phyloP scores from a whole-genome alignment of 2,888 invertebrate species.

The Ophioninae sp. region DNA sequence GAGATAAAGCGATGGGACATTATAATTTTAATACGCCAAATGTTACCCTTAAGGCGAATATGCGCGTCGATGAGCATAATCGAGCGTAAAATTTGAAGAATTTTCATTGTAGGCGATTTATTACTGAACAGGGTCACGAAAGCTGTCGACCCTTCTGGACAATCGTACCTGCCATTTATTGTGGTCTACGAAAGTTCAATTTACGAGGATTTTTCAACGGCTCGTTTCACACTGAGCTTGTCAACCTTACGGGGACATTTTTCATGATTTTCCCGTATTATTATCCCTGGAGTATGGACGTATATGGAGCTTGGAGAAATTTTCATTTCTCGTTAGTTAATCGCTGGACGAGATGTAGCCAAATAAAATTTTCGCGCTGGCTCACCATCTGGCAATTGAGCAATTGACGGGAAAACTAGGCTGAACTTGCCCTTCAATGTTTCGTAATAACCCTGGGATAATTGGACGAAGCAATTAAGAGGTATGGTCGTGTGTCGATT shows the following conservation, averaged over 20 bases:
- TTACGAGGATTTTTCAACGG: conserved; percentile 61
- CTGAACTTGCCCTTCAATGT: background rate
- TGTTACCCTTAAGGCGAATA: conserved; percentile 66
- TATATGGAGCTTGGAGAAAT: background rate
- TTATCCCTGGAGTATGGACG: background rate
- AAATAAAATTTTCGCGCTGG: background rate
- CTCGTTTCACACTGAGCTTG: conserved; percentile 69
- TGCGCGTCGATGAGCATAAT: conserved; percentile 71
- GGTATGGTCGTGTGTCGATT: too few species aligned
- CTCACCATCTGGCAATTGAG: background rate
- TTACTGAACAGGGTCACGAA: conserved; percentile 30
- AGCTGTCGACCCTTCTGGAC: conserved; percentile 31
- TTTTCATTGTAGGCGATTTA: conserved; percentile 72
- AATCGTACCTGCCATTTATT: conserved; percentile 45
- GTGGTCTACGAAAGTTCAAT: background rate
- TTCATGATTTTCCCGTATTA: conserved; percentile 10
- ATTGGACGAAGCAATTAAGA: background rate
- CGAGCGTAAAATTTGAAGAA: conserved; percentile 81
- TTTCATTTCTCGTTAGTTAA: background rate
- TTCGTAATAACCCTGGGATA: background rate
- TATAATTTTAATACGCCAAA: conserved; percentile 79
- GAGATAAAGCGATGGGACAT: conserved; percentile 67
- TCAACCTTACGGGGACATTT: conserved; percentile 8
- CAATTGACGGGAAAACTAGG: background rate
- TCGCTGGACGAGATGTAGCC: background rate